phyloP scores from a whole-genome alignment of 2,797 vertebrate species.

The Pristis pectinata region DNA sequence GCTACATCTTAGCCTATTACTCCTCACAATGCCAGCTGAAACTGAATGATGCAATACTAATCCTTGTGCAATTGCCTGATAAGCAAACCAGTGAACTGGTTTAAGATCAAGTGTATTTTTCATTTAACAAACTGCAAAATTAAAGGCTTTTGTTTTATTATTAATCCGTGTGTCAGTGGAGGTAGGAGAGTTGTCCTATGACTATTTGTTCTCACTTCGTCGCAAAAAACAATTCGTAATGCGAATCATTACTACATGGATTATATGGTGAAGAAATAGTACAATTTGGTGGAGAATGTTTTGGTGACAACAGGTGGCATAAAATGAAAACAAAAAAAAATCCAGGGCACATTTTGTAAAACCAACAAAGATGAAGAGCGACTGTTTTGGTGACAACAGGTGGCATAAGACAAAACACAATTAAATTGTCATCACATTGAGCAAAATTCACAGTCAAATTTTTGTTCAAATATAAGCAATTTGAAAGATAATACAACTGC shows the following conservation, averaged over 20 bases:
- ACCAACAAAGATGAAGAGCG: constrained; percentile 23
- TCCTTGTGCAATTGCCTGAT: not conserved
- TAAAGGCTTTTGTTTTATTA: not conserved
- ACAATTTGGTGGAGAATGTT: constrained; percentile 32
- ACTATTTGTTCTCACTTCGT: not conserved
- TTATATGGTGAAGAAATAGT: constrained; percentile 1
- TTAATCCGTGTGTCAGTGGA: not conserved
- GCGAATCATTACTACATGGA: not conserved
- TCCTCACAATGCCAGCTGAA: not conserved
- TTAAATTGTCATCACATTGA: not conserved
- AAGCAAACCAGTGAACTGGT: not conserved
- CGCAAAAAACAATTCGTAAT: not conserved
- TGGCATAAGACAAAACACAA: constrained; percentile 34
- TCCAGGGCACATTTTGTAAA: constrained; percentile 25
- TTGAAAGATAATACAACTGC: not conserved
- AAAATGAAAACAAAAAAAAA: constrained; percentile 33
- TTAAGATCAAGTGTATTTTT: not conserved
- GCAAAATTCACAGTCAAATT: not conserved
- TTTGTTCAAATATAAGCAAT: not conserved
- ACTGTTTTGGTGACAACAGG: constrained; percentile 38
- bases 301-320: constrained; percentile 36
- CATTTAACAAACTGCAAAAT: not conserved
- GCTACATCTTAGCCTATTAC: not conserved
- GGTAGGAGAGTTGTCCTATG: not conserved
- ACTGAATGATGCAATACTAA: not conserved